A percentile compares a stretch with the other conserved stretches of the same genome.
These are phyloP conservation scores for Onychomys leucogaster DNA, from an alignment of 2,797 vertebrate species.

Conservation along the genomic window DNA sequence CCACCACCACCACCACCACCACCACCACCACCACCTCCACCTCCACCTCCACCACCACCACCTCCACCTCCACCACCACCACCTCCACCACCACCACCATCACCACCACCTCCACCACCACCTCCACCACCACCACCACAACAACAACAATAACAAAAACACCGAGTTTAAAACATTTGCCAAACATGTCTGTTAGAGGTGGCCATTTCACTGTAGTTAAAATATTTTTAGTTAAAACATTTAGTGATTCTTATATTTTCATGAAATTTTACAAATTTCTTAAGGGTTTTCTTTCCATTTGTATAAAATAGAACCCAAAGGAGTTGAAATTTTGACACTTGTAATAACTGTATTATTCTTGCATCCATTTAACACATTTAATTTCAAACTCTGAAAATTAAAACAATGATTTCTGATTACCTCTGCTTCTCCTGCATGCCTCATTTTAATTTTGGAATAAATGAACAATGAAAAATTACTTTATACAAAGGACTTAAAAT, in stretches of 20 bases:
- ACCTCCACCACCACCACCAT: no score
- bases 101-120: no score
- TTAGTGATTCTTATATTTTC: constrained; percentile 25
- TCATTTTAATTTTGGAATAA: constrained; percentile 56
- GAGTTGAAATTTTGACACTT: constrained; percentile 49
- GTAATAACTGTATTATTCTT: constrained; percentile 2
- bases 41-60: no score
- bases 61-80: background rate
- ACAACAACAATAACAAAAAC: background rate
- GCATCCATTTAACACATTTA: constrained; percentile 34
- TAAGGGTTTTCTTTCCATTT: background rate
- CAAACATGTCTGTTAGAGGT: constrained; percentile 27
- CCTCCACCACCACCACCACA: no score
- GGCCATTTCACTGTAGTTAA: constrained; percentile 21
- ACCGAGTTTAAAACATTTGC: background rate
- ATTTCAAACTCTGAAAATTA: constrained; percentile 63
- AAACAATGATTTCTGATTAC: constrained; percentile 73
- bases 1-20: no score
- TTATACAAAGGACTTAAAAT: constrained; percentile 47
- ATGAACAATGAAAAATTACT: constrained; percentile 69
- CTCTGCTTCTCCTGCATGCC: constrained; percentile 34
- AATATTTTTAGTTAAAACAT: constrained; percentile 40
- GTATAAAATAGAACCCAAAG: constrained; percentile 9
- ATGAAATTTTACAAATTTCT: constrained; percentile 34
- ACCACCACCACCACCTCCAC: background rate